Base-by-base conservation (phyloP, 2,888 invertebrate genomes). In the Exephanes ischioxanthus region DNA sequence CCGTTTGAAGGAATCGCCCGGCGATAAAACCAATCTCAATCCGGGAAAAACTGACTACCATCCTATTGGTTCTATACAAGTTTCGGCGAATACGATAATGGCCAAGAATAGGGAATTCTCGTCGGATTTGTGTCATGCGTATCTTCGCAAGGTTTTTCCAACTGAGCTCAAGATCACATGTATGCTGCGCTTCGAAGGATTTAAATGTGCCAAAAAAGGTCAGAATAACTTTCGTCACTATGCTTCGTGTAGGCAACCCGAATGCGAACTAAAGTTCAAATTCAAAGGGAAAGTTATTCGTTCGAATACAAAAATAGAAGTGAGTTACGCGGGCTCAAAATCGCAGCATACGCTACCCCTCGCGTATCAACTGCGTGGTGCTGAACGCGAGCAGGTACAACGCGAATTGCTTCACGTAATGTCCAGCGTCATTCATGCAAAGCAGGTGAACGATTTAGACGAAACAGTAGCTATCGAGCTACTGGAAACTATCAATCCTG, bases 211-310 rank as follows among this genome's bases (percentile, higher is more conserved):
- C n/a, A n/a, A 80, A 80, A 66, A 45, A 48, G 72, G 7, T 11
- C 3, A 26, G 9, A n/a, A n/a, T n/a, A 66, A 37, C 33, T 75
- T 80, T 51, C n/a, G 53, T 3, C 73, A 51, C 41, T 80, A 73
- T 33, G 80, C 67, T 5, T 66, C 80, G 9, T 83, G 78, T 26
- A 72, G 53, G 66, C 78, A 73, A n/a, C 77, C 76, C 45, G 72
- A 66, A 45, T 83, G 78, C 66, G 16, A 71, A 0, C 7, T 33
- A 26, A 33, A 11, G 55, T 77, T 63, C 30, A 78, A 78, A 55
- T 66, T 77, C n/a, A 51, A 51, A 37, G 83, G 83, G 16, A 45
- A 70, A 19, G 37, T 61, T 4, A 16, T 19, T 7, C 3, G 22
- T n/a, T 70, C 41, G 4, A 51, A 53, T 30, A 68, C 33, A n/a